Conservation (phyloP, 1,140 invertebrate genomes). For the Popillia japonica region DNA sequence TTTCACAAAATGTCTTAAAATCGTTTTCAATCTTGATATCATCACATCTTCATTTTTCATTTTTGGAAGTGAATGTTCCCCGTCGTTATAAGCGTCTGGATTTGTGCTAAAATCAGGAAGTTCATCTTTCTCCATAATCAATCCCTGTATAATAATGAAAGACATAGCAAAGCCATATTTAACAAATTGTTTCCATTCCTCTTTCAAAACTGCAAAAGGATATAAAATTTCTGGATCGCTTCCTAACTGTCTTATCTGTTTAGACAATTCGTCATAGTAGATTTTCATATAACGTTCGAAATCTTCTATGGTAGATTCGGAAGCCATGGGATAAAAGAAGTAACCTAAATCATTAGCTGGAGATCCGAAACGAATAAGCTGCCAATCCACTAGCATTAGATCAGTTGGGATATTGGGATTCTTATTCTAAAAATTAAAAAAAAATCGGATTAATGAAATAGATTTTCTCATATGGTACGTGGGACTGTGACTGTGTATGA, state of each 20-base stretch:
- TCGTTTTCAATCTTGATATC: not conserved
- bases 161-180: constrained; percentile 56
- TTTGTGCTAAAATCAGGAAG: not conserved
- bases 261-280: constrained; percentile 64
- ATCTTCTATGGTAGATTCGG: constrained; percentile 56
- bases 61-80: not conserved
- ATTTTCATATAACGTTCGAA: constrained; percentile 62
- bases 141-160: constrained; percentile 55
- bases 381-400: constrained; percentile 66
- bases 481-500: no score
- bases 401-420: constrained; percentile 53
- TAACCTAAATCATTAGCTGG: constrained; percentile 68
- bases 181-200: constrained; percentile 56
- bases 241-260: constrained; percentile 59
- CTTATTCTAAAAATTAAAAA: not conserved
- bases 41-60: constrained; percentile 10
- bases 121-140: constrained; percentile 39
- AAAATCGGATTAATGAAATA: no score
- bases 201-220: constrained; percentile 58
- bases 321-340: constrained; percentile 66
- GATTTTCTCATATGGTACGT: no score
- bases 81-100: no score
- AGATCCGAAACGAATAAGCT: constrained; percentile 65
- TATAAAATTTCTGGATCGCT: constrained; percentile 60
- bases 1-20: constrained; percentile 30